These are phyloP conservation scores for Typhlichthys eigenmanni DNA, from an alignment of 2,797 vertebrate genomes.

Conservation along the genomic window DNA sequence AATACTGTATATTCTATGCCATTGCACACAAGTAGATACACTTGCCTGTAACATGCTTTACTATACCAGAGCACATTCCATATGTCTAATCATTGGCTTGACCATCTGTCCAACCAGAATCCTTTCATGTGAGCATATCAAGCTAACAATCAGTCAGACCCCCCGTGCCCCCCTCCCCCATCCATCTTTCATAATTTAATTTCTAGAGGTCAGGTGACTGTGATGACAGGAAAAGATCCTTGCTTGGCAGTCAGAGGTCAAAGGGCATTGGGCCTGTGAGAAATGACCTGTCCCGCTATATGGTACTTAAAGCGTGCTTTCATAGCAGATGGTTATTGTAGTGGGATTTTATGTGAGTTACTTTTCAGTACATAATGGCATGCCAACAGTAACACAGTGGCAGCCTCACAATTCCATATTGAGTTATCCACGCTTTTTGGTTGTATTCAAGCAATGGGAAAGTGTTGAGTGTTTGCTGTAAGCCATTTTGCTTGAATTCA, in stretches of 20 bases:
- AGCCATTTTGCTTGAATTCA: no score
- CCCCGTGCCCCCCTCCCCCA: constrained; percentile 2
- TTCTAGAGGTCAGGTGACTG: constrained; percentile 52
- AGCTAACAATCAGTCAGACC: neutral
- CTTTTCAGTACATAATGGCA: no score
- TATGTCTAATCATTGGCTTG: no score
- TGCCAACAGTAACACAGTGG: no score
- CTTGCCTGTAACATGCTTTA: neutral
- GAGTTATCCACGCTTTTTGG: no score
- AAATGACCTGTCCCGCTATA: constrained; percentile 23
- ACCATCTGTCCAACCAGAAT: no score
- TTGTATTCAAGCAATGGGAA: no score
- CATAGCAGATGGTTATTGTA: neutral
- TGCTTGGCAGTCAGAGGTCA: constrained; percentile 40
- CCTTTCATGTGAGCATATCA: no score
- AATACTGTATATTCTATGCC: neutral
- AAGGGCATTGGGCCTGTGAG: constrained; percentile 43
- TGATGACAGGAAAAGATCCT: constrained; percentile 58
- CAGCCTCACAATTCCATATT: no score
- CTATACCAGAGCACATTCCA: no score
- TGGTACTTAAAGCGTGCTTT: constrained; percentile 36
- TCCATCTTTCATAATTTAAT: constrained; percentile 52
- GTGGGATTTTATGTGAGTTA: no score
- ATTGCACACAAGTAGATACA: neutral
- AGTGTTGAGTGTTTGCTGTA: no score